Conservation (phyloP, 1,140 invertebrate genomes). For the Galleria mellonella region DNA sequence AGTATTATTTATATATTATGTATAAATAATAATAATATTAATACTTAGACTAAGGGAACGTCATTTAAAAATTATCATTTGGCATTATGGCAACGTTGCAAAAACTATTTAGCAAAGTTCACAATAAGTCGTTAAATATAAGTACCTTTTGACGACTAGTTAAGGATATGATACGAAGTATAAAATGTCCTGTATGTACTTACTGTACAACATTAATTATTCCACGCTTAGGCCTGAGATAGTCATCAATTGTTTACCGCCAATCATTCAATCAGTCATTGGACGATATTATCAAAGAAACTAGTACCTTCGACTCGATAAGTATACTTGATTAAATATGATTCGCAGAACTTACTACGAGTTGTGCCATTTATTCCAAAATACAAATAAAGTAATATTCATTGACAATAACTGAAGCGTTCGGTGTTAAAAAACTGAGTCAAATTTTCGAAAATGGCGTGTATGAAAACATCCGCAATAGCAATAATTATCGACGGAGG, state of each 20-base stretch:
- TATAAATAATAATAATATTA: neutral
- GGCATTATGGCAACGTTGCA: slow-evolving; percentile 16
- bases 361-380: no score
- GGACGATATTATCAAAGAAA: no score
- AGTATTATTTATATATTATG: no score
- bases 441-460: slow-evolving; percentile 15
- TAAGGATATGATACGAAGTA: slow-evolving; percentile 44
- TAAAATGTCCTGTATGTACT: slow-evolving; percentile 8
- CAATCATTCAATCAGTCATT: no score
- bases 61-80: slow-evolving; percentile 13
- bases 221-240: neutral
- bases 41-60: neutral
- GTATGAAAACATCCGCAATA: slow-evolving; percentile 33
- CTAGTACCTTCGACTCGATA: no score
- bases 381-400: no score
- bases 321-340: no score
- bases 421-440: neutral
- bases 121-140: slow-evolving; percentile 65
- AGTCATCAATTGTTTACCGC: neutral
- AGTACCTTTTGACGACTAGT: slow-evolving; percentile 45
- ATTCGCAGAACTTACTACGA: no score
- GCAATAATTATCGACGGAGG: slow-evolving; percentile 22
- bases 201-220: slow-evolving; percentile 5
- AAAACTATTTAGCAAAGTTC: slow-evolving; percentile 38
- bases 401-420: no score